Base-by-base conservation (phyloP, 2,113 vertebrate species). In the Ageneiosus marmoratus region DNA sequence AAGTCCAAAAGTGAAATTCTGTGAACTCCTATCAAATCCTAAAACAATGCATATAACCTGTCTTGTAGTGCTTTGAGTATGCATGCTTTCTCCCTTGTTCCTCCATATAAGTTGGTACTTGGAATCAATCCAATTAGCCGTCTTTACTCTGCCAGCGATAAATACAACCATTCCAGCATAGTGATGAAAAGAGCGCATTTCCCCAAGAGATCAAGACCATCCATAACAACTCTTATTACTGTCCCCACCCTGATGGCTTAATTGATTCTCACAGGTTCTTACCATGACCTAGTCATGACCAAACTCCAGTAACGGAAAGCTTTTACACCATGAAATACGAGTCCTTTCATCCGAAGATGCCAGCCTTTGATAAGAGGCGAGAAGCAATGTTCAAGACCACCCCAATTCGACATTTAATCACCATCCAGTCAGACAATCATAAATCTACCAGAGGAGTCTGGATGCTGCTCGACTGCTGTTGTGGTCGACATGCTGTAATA, bases 141-240 rank as follows among this genome's bases (percentile, higher is more conserved):
- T 87, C 88, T 89, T 80, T 91, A 91, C 90, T 86, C 87, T 90
- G 87, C 80, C 74, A 44, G 84, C 90, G 91, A 93, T 91, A 86
- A 92, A 92, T 90, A 87, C 86, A 88, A 74, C 86, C 90, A 89
- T 88, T 89, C 34, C 82, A 86, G 86, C 83, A 15, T 48, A 41
- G 86, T 89, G 89, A 91, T 90, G 87, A 92, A 92, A 91, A 87
- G 70, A 88, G 88, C 79, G 80, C 90, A 89, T n/a, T 67, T 75
- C 85, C 88, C 91, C 86, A 58, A 37, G 18, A 58, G 85, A 86
- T 84, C 83, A 86, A 29, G 41, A 82, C 58, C n/a, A 50, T 72
- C 18, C 60, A 77, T 87, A 77, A 89, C 88, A 86, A 7, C 70
- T 88, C 89, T 90, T 91, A 89, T 92, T 92, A 91, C 85, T 55